Evolutionary conservation across 2,888 invertebrate species (phyloP), one percentile per base, ranked within the genome.

Genomic region (Clanis bilineata): DNA sequence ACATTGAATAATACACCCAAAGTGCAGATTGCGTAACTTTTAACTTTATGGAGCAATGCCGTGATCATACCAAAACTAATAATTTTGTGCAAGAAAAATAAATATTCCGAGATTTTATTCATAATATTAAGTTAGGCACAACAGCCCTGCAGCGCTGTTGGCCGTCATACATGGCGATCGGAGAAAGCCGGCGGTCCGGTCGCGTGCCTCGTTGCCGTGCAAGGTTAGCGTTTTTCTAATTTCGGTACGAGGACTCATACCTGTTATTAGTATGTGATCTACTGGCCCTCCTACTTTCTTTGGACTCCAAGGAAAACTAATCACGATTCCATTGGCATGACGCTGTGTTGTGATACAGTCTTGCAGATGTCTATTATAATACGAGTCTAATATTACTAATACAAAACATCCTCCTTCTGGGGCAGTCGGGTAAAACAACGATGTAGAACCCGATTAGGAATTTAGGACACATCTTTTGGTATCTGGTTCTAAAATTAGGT

Each of bases 221-320:
- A 87, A 89, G 88, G 87, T 89, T 89, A 83, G 83, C 83, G 82
- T 87, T 86, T 88, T 87, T 88, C 88, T 86, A 80, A 87, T 88
- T 89, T 89, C 83, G 88, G 85, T 83, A 75, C 71, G 80, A 84
- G 78, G 83, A 80, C 76, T 77, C 70, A 74, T 72, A 84, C 84
- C 77, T 77, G 85, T 76, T 79, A 80, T 82, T 82, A 83, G 81
- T 72, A 72, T 76, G 71, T 72, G 74, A 74, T 71, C 73, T 76
- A 78, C 75, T 71, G 64, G 74, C 72, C 32, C 23, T 80, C 73
- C 68, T 72, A 82, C 89, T 88, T 88, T 90, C 87, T 82, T 85
- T 82, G 83, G 84, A 88, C 85, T 86, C 82, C 82, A 73, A 83
- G 80, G 84, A 84, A 84, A 85, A 81, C 84, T 79, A 64, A 78